Evolutionary conservation across 2,888 invertebrate genomes (phyloP).

Genomic region (Polia nebulosa): DNA sequence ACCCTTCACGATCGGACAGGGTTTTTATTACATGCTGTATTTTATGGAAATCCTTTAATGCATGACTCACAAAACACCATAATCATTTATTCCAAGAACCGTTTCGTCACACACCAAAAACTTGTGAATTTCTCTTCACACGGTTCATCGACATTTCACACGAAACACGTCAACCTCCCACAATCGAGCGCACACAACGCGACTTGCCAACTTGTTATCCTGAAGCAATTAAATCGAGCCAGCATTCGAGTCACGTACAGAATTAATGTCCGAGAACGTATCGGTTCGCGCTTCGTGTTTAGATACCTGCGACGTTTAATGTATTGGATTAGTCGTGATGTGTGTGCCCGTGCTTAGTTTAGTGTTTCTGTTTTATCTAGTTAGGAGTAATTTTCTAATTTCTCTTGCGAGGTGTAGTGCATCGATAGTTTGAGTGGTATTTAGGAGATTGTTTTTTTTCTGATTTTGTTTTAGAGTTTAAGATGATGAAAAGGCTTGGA

Average conservation of each 20-base stretch:
- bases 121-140: constrained; percentile 4
- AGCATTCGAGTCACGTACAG: constrained; percentile 69
- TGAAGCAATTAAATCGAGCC: constrained; percentile 65
- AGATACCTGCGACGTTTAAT: constrained; percentile 65
- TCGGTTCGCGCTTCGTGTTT: constrained; percentile 66
- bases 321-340: constrained; percentile 65
- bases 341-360: constrained; percentile 54
- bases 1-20: too few relatives aligned
- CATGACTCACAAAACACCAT: not conserved
- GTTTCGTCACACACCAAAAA: not conserved
- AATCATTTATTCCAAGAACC: not conserved
- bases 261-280: constrained; percentile 72
- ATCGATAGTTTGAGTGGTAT: not conserved
- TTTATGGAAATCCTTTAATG: too few relatives aligned
- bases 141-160: constrained; percentile 29
- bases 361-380: constrained; percentile 49
- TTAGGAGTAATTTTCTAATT: constrained; percentile 34
- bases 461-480: not conserved
- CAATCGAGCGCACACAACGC: constrained; percentile 58
- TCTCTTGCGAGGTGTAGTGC: not conserved
- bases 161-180: constrained; percentile 51
- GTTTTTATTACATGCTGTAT: too few relatives aligned
- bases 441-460: not conserved
- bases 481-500: too few relatives aligned
- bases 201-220: constrained; percentile 66